Base-by-base conservation (phyloP, 2,113 vertebrate species). In the Myotis brandtii region DNA sequence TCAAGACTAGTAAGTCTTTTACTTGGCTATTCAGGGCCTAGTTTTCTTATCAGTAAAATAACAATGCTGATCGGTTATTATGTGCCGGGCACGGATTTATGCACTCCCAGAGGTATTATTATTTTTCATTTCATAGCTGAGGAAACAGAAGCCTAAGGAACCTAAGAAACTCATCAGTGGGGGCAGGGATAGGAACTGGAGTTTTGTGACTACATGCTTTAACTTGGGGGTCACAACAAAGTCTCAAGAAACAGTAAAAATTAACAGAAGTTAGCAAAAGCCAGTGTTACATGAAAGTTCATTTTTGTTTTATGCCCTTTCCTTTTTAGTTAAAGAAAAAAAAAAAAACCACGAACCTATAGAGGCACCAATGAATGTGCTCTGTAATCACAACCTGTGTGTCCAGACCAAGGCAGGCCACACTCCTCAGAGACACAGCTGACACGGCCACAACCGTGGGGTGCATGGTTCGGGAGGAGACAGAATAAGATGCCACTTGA, bases 341-440 rank as follows among this genome's bases (percentile, higher is more conserved):
- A 34, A 48, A 37, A 9, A 10, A 48, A 12, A 21, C 37, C 37
- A 37, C 2, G 56, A 83, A 67, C 6, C 23, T 6, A 5, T 14
- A 34, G 56, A 81, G 70, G 30, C 3, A 37, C 32, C 37, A 56
- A 16, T 12, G 11, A 30, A 14, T 11, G 10, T 13, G 43, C 20
- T 62, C 52, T 27, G 4, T 21, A 23, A 52, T 54, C 46, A 54
- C 30, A 34, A 14, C 2, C 54, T 0, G 6, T 9, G 20, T 32
- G 52, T 30, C 73, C 64, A 43, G 8, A 6, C 7, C 43, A 37
- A 16, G 62, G 48, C 27, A 14, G 62, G 32, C n/a, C 40, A 18
- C 5, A 1, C 30, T 50, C 69, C 16, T 0, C 0, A 5, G 11
- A 21, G 69, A 23, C 32, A 66, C 7, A 11, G 25, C 23, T 6